Conservation (phyloP, 2,113 vertebrate genomes). For the Ariopsis seemanni region DNA sequence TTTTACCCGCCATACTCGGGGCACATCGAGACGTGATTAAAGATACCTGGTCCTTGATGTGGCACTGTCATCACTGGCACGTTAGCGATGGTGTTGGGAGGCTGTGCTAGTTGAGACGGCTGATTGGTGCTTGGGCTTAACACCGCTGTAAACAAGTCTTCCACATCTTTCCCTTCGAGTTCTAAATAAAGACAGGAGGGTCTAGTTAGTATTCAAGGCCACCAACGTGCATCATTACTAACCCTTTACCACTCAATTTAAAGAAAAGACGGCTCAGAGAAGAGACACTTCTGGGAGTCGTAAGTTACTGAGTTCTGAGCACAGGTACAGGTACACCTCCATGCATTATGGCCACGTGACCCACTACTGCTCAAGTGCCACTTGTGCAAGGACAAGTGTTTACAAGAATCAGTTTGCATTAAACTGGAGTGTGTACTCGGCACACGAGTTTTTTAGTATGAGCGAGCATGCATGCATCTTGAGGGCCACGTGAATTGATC, state of each 20-base stretch:
- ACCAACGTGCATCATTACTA: neutral
- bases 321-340: neutral
- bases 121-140: constrained; percentile 82
- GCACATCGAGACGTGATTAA: neutral
- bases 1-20: too few relatives aligned
- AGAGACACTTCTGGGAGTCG: neutral
- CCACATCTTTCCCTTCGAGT: constrained; percentile 94
- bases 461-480: neutral
- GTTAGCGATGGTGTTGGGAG: constrained; percentile 58
- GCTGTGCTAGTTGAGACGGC: constrained; percentile 65
- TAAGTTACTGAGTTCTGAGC: too few relatives aligned
- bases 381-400: neutral
- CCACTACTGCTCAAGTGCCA: neutral
- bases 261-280: neutral
- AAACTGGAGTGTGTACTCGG: neutral
- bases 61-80: constrained; percentile 61
- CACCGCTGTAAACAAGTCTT: constrained; percentile 94
- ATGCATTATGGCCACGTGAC: neutral
- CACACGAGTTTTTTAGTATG: neutral
- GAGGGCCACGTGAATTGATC: neutral
- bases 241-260: neutral
- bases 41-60: constrained; percentile 74
- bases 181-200: constrained; percentile 67
- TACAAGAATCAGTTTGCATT: neutral
- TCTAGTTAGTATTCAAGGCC: neutral